Base-by-base conservation (phyloP, 2,113 vertebrate genomes). In the Perca fluviatilis region DNA sequence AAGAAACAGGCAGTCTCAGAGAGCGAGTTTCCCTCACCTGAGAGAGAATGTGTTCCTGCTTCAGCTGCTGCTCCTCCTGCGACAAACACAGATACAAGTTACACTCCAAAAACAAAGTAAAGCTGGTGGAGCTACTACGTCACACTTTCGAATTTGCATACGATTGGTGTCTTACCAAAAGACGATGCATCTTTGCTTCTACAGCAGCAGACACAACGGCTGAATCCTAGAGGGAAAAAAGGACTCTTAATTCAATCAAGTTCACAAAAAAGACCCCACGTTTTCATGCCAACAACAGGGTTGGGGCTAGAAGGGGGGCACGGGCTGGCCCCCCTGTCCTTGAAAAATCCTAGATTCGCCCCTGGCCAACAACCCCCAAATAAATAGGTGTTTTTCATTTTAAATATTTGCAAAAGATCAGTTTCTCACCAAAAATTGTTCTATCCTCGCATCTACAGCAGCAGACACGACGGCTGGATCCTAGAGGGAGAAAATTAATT, bases 41-140 rank as follows among this genome's bases (percentile, higher is more conserved):
- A 2, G 82, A 77, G 7, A 91, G 36, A n/a, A 87, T 79, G 1
- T 21, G 56, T 1, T 93, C 83, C n/a, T 92, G 90, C 43, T 85
- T 89, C 18, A 74, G 56, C 72, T 89, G 85, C 49, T 51, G 68
- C 51, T 89, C 86, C 43, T 53, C 53, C 93, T 94, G 80, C 23
- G 84, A 74, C 14, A 82, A 46, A 72, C 25, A 66, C 43, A 88
- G 1, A 68, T 5, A 61, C 2, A 30, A 3, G 10, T 69, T 25
- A 51, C 9, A 21, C 1, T 14, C 18, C 11, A 57, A 58, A 12
- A 8, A 36, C 21, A 23, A 64, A 43, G 11, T 43, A 1, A 56
- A 23, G 13, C 21, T n/a, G 5, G 3, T 54, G 33, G 6, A 54
- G 21, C 5, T 9, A 8, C 23, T 18, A 36, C 4, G 1, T 30